These are phyloP conservation scores for Drosophila cracens DNA, from an alignment of 2,888 invertebrate species.

Conservation along the genomic window DNA sequence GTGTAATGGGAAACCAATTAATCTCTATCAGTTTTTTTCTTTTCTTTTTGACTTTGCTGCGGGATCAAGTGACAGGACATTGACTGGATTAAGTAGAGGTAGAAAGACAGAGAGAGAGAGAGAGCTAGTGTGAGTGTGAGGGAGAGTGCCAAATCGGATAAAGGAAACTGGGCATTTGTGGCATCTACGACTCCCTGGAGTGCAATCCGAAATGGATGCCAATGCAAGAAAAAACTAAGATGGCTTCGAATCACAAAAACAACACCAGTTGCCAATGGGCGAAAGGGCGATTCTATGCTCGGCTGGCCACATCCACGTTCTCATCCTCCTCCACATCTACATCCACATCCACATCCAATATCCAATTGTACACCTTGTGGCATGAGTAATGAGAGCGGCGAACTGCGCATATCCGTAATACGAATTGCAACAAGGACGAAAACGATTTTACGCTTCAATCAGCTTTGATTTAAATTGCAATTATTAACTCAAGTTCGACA, in stretches of 20 bases:
- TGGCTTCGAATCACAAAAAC: slow-evolving; percentile 42
- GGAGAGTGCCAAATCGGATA: slow-evolving; percentile 28
- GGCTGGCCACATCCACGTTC: slow-evolving; percentile 1
- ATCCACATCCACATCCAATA: slow-evolving; percentile 43
- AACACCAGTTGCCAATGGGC: slow-evolving; percentile 10
- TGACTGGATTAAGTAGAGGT: slow-evolving; percentile 69
- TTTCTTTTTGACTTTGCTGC: slow-evolving; percentile 15
- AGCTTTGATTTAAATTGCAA: slow-evolving; percentile 81
- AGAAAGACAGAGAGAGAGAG: not conserved
- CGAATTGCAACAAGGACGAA: slow-evolving; percentile 42
- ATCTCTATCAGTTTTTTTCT: slow-evolving; percentile 69
- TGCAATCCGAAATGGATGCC: slow-evolving; percentile 82
- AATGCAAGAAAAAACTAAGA: slow-evolving; percentile 69
- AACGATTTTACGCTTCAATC: slow-evolving; percentile 80
- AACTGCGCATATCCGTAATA: slow-evolving; percentile 29
- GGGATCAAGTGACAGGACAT: slow-evolving; percentile 78
- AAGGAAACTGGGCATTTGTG: slow-evolving; percentile 34
- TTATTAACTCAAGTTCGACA: slow-evolving; percentile 69
- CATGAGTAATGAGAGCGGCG: slow-evolving; percentile 72
- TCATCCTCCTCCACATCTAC: slow-evolving; percentile 27
- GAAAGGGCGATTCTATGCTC: slow-evolving; percentile 21
- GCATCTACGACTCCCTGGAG: slow-evolving; percentile 78
- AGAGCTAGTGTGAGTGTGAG: not conserved
- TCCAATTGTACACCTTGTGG: slow-evolving; percentile 63
- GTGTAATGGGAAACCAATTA: slow-evolving; percentile 74